Evolutionary conservation across 1,140 invertebrate genomes (phyloP), one percentile per base, ranked within the genome.

Genomic region (Cydia splendana): DNA sequence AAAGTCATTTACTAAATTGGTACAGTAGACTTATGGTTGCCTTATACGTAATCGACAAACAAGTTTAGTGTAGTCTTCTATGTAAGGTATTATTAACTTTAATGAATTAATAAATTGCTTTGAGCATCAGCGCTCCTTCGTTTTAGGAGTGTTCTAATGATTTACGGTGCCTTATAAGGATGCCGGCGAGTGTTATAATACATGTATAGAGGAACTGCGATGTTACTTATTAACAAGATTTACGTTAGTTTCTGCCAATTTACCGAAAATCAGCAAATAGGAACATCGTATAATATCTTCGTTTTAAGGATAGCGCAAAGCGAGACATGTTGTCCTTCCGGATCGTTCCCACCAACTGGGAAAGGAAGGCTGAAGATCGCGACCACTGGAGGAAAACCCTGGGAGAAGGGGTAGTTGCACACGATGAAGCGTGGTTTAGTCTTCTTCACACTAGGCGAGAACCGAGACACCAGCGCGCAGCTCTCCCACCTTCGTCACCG

Each of bases 221-320:
- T 57, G 53, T 7, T 62, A 24, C n/a, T 62, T 53, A 53, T 53
- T 18, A 53, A 53, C n/a, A 18, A 62, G 9, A 20, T 62, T 53
- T 6, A 62, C 53, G 15, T 81, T 78, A 75, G 79, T 82, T 80
- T 74, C 76, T 78, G 78, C 78, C 76, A 62, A 75, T 73, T 76
- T n/a, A 53, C 0, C 6, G 34, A 38, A 38, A 38, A 38, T 38
- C 34, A 38, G 34, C 6, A 38, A 38, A 38, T 38, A 38, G 34
- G 34, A 38, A 38, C 34, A 0, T 38, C 6, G 7, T 38, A n/a
- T n/a, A n/a, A n/a, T n/a, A n/a, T n/a, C n/a, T n/a, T n/a, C n/a
- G n/a, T n/a, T n/a, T n/a, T n/a, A n/a, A n/a, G n/a, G n/a, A n/a
- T n/a, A n/a, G n/a, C n/a, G n/a, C n/a, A n/a, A n/a, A n/a, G n/a